Evolutionary conservation across 1,140 invertebrate species (phyloP).

Genomic region (Drosophila auraria): DNA sequence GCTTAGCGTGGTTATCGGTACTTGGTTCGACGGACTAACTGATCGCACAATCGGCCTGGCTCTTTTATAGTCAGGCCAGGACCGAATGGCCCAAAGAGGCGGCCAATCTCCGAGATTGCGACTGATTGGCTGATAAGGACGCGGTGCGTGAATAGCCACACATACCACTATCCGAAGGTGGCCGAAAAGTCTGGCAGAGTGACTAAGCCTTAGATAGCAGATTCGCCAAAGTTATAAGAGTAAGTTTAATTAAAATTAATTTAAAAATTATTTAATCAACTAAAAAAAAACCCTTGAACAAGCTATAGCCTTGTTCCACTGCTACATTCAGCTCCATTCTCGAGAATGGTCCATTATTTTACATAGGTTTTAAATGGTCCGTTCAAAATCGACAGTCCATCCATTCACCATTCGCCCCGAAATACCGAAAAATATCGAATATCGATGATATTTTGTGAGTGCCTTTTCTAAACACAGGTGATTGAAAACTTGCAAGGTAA

Average conservation of each 20-base stretch:
- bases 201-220: constrained; percentile 27
- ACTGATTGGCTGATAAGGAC: constrained; percentile 39
- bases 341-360: too few relatives aligned
- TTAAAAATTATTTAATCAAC: too few relatives aligned
- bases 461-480: too few relatives aligned
- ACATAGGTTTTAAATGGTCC: too few relatives aligned
- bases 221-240: not conserved
- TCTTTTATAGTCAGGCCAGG: constrained; percentile 65
- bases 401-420: too few relatives aligned
- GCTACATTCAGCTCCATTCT: too few relatives aligned
- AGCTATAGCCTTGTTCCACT: too few relatives aligned
- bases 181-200: constrained; percentile 20
- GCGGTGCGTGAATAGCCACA: constrained; percentile 10
- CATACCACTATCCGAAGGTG: constrained; percentile 11
- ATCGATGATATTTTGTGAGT: too few relatives aligned
- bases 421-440: too few relatives aligned
- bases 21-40: constrained; percentile 70
- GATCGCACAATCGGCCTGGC: constrained; percentile 34
- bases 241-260: not conserved
- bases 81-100: constrained; percentile 13
- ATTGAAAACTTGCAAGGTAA: too few relatives aligned
- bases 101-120: constrained; percentile 48
- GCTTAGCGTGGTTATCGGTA: constrained; percentile 31
- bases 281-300: too few relatives aligned
- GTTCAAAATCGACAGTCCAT: too few relatives aligned